Conservation (phyloP, 2,888 invertebrate species). For the Scelioninae gen. 1 region DNA sequence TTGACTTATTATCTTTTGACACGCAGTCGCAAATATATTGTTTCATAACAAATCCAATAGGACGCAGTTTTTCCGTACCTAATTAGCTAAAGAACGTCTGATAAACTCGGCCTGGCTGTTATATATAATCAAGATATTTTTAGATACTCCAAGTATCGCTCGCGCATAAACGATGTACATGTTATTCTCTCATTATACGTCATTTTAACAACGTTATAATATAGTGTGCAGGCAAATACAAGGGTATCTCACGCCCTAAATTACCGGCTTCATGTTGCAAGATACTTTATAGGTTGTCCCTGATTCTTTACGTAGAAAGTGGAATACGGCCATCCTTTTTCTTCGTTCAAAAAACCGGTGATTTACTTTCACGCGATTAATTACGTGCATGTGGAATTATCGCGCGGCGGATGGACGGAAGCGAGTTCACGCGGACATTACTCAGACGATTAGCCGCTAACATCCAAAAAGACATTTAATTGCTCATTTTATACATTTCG, state of each 20-base stretch:
- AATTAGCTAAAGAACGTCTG: slow-evolving; percentile 20
- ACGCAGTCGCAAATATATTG: slow-evolving; percentile 39
- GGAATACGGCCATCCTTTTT: slow-evolving; percentile 51
- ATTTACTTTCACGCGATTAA: slow-evolving; percentile 74
- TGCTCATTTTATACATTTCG: slow-evolving; percentile 28
- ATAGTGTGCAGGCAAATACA: slow-evolving; percentile 44
- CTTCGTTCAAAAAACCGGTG: slow-evolving; percentile 64
- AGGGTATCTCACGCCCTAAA: slow-evolving; percentile 73
- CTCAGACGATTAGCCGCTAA: slow-evolving; percentile 36
- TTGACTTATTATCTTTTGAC: slow-evolving; percentile 63
- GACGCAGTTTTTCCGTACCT: slow-evolving; percentile 4
- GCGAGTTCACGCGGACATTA: slow-evolving; percentile 62
- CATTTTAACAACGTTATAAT: slow-evolving; percentile 56
- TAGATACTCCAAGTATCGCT: slow-evolving; percentile 23
- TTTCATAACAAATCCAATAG: slow-evolving; percentile 23
- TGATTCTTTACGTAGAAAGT: slow-evolving; percentile 70
- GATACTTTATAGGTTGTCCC: slow-evolving; percentile 68
- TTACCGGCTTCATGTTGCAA: slow-evolving; percentile 67
- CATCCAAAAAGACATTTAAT: slow-evolving; percentile 27
- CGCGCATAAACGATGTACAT: slow-evolving; percentile 39
- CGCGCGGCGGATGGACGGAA: slow-evolving; percentile 66
- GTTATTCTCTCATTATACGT: slow-evolving; percentile 55
- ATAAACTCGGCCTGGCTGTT: neutral
- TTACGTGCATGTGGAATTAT: slow-evolving; percentile 73
- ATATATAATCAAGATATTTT: slow-evolving; percentile 38